Evolutionary conservation across 2,888 invertebrate genomes (phyloP), one percentile per base, ranked within the genome.

Genomic region (Caenorhabditis sp.): DNA sequence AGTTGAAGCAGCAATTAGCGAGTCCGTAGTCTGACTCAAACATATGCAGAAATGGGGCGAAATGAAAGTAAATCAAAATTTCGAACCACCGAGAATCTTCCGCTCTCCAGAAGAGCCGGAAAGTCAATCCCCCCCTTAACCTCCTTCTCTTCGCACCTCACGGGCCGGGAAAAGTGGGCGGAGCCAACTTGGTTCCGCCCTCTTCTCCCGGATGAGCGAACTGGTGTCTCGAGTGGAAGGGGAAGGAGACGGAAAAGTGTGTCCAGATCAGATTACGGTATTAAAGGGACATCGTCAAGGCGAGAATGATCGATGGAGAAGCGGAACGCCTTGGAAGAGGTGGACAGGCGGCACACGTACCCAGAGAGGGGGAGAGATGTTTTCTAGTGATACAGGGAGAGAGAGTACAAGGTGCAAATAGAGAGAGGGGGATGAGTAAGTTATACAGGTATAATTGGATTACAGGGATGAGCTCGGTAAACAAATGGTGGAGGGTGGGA

Each of bases 251-350:
- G 8, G 31, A 8, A 35, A 49, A 64, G 26, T 38, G 68, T 41
- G 49, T 51, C 22, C 54, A 22, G 58, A 70, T 70, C 79, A 70
- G 79, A 79, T 79, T 79, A 64, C 79, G 70, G 70, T 77, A 77
- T 51, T 59, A 59, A 72, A 58, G 70, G 58, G 56, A 51, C 66
- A 68, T 49, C 12, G 64, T 4, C 31, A 26, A 24, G 49, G 54
- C 49, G 44, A 54, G 63, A 70, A 77, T 77, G 76, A 77, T 77
- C 69, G 69, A 77, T 77, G 41, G 56, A 66, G 22, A 64, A 66
- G 66, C 64, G 74, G 66, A 54, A 51, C 44, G 14, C 4, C 14
- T 14, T 14, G 26, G 63, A 41, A 63, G 47, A 41, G 51, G 38
- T 51, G 51, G 66, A 68, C 61, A 69, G 76, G 61, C 69, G 66